A percentile compares a stretch with the other conserved stretches of the same genome.
Conservation (phyloP, 1,140 invertebrate species). For the Brachionus koreanus region DNA sequence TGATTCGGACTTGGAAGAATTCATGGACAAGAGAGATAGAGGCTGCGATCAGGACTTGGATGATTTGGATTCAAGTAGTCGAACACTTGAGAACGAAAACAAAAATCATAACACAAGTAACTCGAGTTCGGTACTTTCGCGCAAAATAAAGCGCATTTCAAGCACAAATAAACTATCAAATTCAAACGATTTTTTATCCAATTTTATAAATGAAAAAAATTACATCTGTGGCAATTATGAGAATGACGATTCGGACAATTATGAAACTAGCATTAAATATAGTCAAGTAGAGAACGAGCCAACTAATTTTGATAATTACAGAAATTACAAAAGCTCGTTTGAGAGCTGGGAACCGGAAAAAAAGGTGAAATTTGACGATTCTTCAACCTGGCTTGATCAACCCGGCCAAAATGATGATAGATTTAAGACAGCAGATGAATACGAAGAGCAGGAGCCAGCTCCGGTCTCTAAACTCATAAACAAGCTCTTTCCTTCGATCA, state of each 20-base stretch:
- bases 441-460: slow-evolving; percentile 47
- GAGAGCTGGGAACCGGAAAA: not conserved
- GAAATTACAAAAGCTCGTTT: slow-evolving; percentile 12
- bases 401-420: slow-evolving; percentile 46
- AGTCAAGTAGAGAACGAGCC: not conserved
- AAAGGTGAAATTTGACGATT: slow-evolving; percentile 13
- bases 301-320: slow-evolving; percentile 25
- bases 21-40: not conserved
- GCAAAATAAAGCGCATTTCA: slow-evolving; percentile 2
- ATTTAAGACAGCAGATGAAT: not conserved
- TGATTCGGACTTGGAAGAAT: not conserved
- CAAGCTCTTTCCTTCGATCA: slow-evolving; percentile 54
- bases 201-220: not conserved
- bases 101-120: slow-evolving; percentile 13
- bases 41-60: not conserved
- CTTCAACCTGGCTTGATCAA: not conserved
- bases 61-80: not conserved
- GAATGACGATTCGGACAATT: not conserved
- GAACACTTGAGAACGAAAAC: not conserved
- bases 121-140: not conserved
- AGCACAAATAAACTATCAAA: not conserved
- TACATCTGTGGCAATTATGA: not conserved
- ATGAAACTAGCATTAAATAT: not conserved
- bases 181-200: not conserved
- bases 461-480: slow-evolving; percentile 54